A percentile compares a stretch with the other conserved stretches of the same genome.
phyloP scores from a whole-genome alignment of 2,797 vertebrate species.

The Peromyscus eremicus region DNA sequence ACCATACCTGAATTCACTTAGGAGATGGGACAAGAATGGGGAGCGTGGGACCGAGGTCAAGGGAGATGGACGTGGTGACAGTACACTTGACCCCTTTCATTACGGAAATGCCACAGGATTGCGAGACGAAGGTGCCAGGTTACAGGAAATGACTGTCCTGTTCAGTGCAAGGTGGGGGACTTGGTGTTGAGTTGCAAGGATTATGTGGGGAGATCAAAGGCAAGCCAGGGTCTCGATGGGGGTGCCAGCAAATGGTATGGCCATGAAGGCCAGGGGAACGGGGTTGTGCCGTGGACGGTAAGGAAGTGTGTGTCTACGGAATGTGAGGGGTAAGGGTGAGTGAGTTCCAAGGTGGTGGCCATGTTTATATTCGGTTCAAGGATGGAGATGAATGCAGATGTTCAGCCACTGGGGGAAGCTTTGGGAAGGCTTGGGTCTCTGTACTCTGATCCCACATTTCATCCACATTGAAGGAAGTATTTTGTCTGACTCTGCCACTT shows the following conservation, averaged over 20 bases:
- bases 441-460: not conserved
- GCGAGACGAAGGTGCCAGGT: conserved; percentile 64
- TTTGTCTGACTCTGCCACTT: not conserved
- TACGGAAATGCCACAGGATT: conserved; percentile 47
- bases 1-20: not conserved
- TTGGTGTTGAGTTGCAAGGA: conserved; percentile 31
- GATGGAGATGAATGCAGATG: not conserved
- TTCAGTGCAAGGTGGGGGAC: not conserved
- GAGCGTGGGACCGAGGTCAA: not conserved
- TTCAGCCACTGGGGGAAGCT: not conserved
- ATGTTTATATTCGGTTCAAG: accelerated
- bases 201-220: conserved; percentile 68
- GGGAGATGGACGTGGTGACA: not conserved
- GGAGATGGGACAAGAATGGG: conserved; percentile 57
- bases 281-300: accelerated
- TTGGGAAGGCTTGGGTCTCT: not conserved
- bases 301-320: not conserved
- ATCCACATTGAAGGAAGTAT: not conserved
- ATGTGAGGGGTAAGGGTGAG: not conserved
- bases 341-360: not conserved
- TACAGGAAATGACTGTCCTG: conserved; percentile 68
- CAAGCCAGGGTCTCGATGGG: not conserved
- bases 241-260: not conserved
- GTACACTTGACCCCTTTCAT: not conserved
- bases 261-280: accelerated